A percentile compares a stretch with the other conserved stretches of the same genome.
Evolutionary conservation across 1,140 invertebrate species (phyloP).

Genomic region (Probaryconus sp.): DNA sequence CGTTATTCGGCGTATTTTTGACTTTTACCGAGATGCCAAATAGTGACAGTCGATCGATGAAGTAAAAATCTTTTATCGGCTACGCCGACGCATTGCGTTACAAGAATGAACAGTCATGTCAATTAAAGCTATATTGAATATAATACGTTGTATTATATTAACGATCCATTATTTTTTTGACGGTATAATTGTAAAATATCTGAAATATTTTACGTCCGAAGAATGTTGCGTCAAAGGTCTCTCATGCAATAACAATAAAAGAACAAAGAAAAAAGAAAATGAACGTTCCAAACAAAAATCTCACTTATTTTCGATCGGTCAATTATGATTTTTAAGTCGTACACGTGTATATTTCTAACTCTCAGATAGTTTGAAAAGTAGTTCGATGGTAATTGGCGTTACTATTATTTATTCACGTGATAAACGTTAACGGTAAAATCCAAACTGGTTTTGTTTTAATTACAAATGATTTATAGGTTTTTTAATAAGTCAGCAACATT

Average conservation of each 20-base stretch:
- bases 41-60: conserved; percentile 53
- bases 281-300: conserved; percentile 23
- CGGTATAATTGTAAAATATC: conserved; percentile 47
- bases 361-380: conserved; percentile 38
- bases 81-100: conserved; percentile 55
- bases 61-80: conserved; percentile 56
- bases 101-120: conserved; percentile 59
- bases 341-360: no score
- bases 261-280: conserved; percentile 25
- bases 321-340: no score
- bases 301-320: no score
- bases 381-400: conserved; percentile 38
- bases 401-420: conserved; percentile 22
- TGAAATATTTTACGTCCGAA: conserved; percentile 30
- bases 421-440: conserved; percentile 43
- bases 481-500: no score
- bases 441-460: conserved; percentile 31
- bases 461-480: conserved; percentile 15
- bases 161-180: conserved; percentile 49
- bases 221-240: conserved; percentile 43
- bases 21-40: conserved; percentile 51
- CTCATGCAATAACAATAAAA: no score
- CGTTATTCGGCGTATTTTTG: conserved; percentile 61
- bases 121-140: conserved; percentile 61
- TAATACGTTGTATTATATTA: conserved; percentile 52